Conservation (phyloP, 2,797 vertebrate genomes). For the Coluber constrictor region DNA sequence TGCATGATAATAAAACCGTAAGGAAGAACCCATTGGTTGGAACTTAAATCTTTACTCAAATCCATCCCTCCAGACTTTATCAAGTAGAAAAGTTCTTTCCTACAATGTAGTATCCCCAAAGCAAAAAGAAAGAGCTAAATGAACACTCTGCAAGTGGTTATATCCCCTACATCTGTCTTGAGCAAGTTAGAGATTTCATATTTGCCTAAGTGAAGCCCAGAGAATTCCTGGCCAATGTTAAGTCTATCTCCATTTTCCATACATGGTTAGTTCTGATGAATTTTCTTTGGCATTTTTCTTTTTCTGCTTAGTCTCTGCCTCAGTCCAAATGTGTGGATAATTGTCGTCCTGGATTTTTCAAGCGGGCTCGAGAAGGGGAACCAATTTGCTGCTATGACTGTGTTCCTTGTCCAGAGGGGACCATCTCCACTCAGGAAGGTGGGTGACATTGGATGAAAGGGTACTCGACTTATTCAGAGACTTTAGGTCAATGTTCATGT, state of each 20-base stretch:
- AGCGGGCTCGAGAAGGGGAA: background rate
- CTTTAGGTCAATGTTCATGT: background rate
- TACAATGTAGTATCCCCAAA: too few relatives aligned
- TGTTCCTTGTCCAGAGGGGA: conserved; percentile 69
- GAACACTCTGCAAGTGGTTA: too few relatives aligned
- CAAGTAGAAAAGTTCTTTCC: too few relatives aligned
- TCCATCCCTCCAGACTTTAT: too few relatives aligned
- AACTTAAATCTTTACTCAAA: too few relatives aligned
- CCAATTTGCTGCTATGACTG: conserved; percentile 74
- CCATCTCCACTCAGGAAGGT: conserved; percentile 50
- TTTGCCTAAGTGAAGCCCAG: too few relatives aligned
- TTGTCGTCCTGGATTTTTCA: background rate
- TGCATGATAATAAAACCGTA: too few relatives aligned
- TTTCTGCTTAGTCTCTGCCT: background rate
- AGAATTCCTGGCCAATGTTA: too few relatives aligned
- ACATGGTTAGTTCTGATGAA: background rate
- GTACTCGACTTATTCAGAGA: background rate
- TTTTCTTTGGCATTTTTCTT: background rate
- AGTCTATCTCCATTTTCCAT: background rate
- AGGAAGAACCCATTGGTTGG: too few relatives aligned
- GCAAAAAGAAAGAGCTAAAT: too few relatives aligned
- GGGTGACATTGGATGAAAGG: background rate
- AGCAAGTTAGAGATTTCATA: too few relatives aligned
- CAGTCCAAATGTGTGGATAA: background rate
- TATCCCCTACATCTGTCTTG: too few relatives aligned